Conservation (phyloP, 2,113 vertebrate genomes). For the Sceloporus undulatus region DNA sequence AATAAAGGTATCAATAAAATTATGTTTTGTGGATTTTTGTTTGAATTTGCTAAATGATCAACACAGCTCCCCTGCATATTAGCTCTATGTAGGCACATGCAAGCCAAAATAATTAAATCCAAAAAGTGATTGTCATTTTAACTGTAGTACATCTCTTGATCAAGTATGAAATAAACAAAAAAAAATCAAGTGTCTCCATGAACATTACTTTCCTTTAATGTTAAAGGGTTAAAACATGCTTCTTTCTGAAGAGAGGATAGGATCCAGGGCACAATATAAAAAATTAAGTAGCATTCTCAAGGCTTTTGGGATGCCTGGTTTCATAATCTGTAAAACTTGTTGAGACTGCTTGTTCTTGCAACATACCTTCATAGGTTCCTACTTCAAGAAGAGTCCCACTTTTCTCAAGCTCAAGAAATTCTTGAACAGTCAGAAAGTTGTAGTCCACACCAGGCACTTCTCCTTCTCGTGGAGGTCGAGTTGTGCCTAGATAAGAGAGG, state of each 20-base stretch:
- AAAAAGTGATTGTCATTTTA: background rate
- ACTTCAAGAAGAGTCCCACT: constrained; percentile 96
- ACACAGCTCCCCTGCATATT: too few relatives aligned
- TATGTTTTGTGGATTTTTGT: too few relatives aligned
- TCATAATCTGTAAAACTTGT: background rate
- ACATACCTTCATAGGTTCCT: constrained; percentile 96
- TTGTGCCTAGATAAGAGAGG: constrained; percentile 87
- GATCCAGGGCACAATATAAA: background rate
- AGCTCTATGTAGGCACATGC: background rate
- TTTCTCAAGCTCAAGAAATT: constrained; percentile 93
- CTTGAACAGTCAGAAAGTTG: constrained; percentile 93
- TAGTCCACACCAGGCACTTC: constrained; percentile 98
- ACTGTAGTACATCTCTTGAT: background rate
- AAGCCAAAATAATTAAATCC: background rate
- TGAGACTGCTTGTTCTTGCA: accelerated
- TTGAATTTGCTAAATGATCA: too few relatives aligned
- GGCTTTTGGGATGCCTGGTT: background rate
- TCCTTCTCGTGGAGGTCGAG: constrained; percentile 92
- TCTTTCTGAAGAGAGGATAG: too few relatives aligned
- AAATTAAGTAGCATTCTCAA: background rate
- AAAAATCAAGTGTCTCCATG: too few relatives aligned
- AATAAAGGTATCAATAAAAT: too few relatives aligned
- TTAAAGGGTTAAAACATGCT: background rate
- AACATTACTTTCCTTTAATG: background rate
- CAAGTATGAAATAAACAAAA: background rate